Evolutionary conservation across 2,113 vertebrate species (phyloP).

Genomic region (Castor canadensis): DNA sequence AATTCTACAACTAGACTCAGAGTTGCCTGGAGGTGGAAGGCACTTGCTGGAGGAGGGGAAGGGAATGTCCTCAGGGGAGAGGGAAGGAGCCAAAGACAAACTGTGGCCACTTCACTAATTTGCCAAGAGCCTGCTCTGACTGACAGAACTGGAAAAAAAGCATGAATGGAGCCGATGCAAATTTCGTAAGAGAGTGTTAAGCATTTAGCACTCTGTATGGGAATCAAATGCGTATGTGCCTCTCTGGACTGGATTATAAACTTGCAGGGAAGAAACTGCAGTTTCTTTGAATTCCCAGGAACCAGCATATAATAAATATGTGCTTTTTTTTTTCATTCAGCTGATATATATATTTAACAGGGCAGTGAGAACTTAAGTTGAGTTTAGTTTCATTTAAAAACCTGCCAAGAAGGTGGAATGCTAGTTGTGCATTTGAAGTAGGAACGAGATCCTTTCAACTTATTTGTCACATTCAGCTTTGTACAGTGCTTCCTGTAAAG

Average conservation of each 20-base stretch:
- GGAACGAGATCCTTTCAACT: neutral
- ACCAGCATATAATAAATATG: neutral
- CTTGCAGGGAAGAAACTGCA: conserved; percentile 4
- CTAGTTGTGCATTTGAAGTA: neutral
- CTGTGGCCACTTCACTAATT: neutral
- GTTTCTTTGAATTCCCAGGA: conserved; percentile 10
- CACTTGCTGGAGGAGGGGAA: neutral
- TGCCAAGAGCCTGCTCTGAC: conserved; percentile 39
- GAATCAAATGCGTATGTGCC: neutral
- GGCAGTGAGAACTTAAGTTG: neutral
- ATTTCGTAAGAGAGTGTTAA: conserved; percentile 16
- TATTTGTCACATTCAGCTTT: neutral
- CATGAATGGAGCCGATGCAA: conserved; percentile 20
- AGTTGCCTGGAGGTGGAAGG: neutral
- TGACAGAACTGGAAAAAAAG: conserved; percentile 32
- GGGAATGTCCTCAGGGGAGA: neutral
- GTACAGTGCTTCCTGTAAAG: neutral
- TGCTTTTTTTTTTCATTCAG: neutral
- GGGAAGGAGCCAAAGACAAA: conserved; percentile 7
- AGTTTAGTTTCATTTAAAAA: conserved; percentile 10
- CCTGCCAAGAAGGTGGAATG: neutral
- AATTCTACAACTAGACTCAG: neutral
- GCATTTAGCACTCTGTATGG: neutral
- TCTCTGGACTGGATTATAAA: neutral
- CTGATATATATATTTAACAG: neutral